A percentile compares a stretch with the other conserved stretches of the same genome.
Conservation (phyloP, 2,888 invertebrate genomes). For the Argyra leucocephala region DNA sequence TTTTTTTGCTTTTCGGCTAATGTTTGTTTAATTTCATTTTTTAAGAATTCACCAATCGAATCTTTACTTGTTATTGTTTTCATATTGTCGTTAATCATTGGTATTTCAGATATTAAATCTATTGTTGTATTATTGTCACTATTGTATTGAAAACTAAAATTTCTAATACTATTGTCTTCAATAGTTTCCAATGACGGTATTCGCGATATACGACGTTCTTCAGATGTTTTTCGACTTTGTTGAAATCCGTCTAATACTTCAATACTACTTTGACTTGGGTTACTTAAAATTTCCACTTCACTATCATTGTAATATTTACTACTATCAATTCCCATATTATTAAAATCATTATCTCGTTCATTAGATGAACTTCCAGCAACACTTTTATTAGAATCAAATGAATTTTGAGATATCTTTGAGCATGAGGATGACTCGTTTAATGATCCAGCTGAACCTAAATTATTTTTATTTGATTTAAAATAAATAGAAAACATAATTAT, state of each 20-base stretch:
- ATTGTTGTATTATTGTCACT: conserved; percentile 13
- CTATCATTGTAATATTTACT: conserved; percentile 48
- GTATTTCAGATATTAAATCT: conserved; percentile 7
- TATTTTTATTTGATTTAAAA: background rate
- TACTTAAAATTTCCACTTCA: conserved; percentile 60
- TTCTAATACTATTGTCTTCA: conserved; percentile 34
- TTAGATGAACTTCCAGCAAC: conserved; percentile 41
- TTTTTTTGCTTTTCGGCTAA: background rate
- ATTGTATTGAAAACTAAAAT: background rate
- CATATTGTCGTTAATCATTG: conserved; percentile 12
- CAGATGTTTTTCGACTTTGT: conserved; percentile 41
- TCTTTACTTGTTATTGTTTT: conserved; percentile 15
- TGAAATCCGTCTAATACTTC: conserved; percentile 48
- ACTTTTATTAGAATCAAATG: conserved; percentile 43
- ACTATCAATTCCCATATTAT: conserved; percentile 25
- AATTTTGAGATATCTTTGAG: conserved; percentile 41
- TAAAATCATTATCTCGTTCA: conserved; percentile 35
- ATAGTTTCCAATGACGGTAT: conserved; percentile 45
- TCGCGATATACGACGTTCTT: conserved; percentile 44
- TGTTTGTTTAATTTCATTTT: background rate
- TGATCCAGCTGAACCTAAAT: conserved; percentile 43
- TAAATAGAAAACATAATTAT: background rate
- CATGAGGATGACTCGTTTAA: conserved; percentile 43
- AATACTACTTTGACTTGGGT: conserved; percentile 62
- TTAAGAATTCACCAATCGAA: background rate